phyloP scores from a whole-genome alignment of 2,113 vertebrate genomes.

The Amia ocellicauda region DNA sequence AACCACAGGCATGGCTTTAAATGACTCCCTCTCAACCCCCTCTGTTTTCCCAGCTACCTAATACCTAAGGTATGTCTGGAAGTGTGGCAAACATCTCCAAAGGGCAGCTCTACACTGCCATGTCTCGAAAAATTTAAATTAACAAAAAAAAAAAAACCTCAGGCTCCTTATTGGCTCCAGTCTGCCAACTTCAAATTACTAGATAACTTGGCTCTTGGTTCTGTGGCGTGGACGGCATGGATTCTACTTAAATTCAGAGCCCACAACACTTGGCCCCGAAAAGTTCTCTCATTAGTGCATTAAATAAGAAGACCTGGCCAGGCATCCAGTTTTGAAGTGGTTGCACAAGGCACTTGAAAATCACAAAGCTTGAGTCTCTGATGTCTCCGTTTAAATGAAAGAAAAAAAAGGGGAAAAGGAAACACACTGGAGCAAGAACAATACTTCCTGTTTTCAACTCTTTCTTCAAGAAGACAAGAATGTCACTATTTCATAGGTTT shows the following conservation, averaged over 20 bases:
- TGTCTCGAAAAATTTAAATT: background rate
- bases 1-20: background rate
- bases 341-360: background rate
- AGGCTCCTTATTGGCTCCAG: slow-evolving; percentile 41
- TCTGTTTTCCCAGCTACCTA: background rate
- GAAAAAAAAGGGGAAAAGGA: background rate
- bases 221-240: slow-evolving; percentile 66
- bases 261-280: slow-evolving; percentile 64
- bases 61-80: background rate
- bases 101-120: too few relatives aligned
- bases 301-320: slow-evolving; percentile 32
- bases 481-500: slow-evolving; percentile 48
- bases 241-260: slow-evolving; percentile 56
- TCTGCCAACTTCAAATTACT: slow-evolving; percentile 62
- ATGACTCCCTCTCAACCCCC: too few relatives aligned
- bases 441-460: slow-evolving; percentile 27
- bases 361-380: background rate
- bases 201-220: slow-evolving; percentile 62
- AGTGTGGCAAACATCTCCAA: background rate
- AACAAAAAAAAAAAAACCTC: slow-evolving; percentile 37
- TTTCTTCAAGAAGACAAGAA: slow-evolving; percentile 40
- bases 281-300: slow-evolving; percentile 65
- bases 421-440: background rate
- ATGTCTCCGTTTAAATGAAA: slow-evolving; percentile 7
- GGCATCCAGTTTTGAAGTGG: slow-evolving; percentile 33